A percentile compares a stretch with the other conserved stretches of the same genome.
phyloP scores from a whole-genome alignment of 2,888 invertebrate genomes.

The Eilema sororculum region DNA sequence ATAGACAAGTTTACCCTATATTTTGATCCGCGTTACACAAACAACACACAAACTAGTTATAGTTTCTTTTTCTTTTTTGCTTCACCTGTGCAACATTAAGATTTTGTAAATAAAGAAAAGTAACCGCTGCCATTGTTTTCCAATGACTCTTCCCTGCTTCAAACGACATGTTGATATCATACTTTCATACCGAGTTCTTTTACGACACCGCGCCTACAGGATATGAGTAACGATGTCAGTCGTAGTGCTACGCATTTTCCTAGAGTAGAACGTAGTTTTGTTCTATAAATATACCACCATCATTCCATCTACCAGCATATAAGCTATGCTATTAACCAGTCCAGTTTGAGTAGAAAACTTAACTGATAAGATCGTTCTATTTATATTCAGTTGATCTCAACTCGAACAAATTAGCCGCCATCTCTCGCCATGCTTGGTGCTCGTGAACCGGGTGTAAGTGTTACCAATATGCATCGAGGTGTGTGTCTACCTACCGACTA shows the following conservation, averaged over 20 bases:
- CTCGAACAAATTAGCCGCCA: slow-evolving; percentile 50
- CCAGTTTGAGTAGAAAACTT: slow-evolving; percentile 51
- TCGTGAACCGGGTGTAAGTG: slow-evolving; percentile 64
- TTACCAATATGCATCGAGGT: slow-evolving; percentile 71
- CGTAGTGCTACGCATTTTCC: slow-evolving; percentile 1
- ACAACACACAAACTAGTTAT: background rate
- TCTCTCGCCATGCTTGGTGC: slow-evolving; percentile 15
- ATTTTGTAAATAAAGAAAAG: background rate
- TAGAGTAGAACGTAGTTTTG: background rate
- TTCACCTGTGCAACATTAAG: background rate
- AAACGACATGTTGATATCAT: background rate
- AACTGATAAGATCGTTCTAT: slow-evolving; percentile 60
- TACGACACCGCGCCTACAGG: background rate
- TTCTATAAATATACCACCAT: background rate
- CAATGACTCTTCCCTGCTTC: background rate
- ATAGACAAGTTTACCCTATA: no score
- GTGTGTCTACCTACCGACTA: slow-evolving; percentile 55
- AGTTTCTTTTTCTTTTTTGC: no score
- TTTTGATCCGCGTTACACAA: background rate
- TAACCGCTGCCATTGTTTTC: background rate
- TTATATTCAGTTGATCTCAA: slow-evolving; percentile 65
- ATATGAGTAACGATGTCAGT: background rate
- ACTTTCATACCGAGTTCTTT: background rate
- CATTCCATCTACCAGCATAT: background rate
- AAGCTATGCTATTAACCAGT: background rate